These are phyloP conservation scores for Tetheella fluctuosa DNA, from an alignment of 2,888 invertebrate species.

Conservation along the genomic window DNA sequence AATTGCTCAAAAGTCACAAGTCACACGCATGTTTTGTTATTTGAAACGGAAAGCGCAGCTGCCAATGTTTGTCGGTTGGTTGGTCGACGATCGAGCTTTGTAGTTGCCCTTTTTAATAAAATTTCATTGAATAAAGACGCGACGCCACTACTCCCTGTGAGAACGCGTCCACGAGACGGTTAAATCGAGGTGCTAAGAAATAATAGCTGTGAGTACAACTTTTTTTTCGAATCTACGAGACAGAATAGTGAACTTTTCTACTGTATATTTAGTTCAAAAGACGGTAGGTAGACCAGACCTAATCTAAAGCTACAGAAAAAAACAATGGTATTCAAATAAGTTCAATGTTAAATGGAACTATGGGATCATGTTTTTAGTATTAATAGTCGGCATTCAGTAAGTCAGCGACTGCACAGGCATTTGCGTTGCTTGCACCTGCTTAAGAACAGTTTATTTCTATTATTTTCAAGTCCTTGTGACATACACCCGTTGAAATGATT, in stretches of 20 bases:
- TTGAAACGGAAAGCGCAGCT: conserved; percentile 60
- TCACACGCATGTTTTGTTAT: conserved; percentile 39
- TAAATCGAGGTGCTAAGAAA: not conserved
- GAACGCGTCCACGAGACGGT: conserved; percentile 1
- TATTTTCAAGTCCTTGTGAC: conserved; percentile 9
- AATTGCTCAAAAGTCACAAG: conserved; percentile 18
- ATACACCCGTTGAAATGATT: conserved; percentile 6
- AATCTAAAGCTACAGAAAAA: too few relatives aligned
- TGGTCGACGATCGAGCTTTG: conserved; percentile 34
- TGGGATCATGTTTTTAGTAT: conserved; percentile 19
- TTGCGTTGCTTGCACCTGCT: conserved; percentile 2
- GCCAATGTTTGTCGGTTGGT: conserved; percentile 43
- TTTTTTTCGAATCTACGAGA: not conserved
- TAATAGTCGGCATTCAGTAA: conserved; percentile 25
- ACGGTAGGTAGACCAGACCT: too few relatives aligned
- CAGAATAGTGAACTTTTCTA: too few relatives aligned
- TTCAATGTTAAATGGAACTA: not conserved
- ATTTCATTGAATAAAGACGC: conserved; percentile 52
- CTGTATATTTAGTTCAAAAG: too few relatives aligned
- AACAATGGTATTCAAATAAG: too few relatives aligned
- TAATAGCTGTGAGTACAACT: not conserved
- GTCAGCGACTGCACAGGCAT: conserved; percentile 2
- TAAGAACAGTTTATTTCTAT: not conserved
- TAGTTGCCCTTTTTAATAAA: conserved; percentile 59
- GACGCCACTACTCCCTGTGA: not conserved